These are phyloP conservation scores for Chanos chanos DNA, from an alignment of 2,797 vertebrate genomes.

Conservation along the genomic window DNA sequence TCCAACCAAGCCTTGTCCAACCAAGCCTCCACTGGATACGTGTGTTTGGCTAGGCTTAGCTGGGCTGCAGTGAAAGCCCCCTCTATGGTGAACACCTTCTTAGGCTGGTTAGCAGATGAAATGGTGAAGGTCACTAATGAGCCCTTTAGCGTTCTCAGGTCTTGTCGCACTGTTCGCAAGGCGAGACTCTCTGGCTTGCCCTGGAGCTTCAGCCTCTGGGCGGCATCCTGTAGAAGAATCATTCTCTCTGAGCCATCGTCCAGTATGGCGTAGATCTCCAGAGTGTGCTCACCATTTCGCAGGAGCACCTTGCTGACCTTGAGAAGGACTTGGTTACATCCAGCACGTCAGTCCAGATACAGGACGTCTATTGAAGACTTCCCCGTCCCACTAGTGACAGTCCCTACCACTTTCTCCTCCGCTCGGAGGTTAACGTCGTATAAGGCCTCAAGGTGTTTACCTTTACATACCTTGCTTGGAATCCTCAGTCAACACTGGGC, in stretches of 20 bases:
- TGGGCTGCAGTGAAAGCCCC: conserved; percentile 9
- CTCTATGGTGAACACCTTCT: conserved; percentile 8
- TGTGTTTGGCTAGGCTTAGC: not conserved
- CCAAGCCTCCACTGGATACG: not conserved
- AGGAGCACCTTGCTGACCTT: not conserved
- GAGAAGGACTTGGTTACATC: not conserved
- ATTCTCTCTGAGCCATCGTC: conserved; percentile 5
- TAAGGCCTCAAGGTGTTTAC: conserved; percentile 16
- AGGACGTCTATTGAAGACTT: not conserved
- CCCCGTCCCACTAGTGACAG: not conserved
- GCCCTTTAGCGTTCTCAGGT: conserved; percentile 1
- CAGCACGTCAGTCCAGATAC: not conserved
- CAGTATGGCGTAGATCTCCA: not conserved
- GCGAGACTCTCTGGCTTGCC: conserved; percentile 4
- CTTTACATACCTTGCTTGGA: conserved; percentile 11
- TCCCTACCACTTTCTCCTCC: not conserved
- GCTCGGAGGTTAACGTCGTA: conserved; percentile 10
- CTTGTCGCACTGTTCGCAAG: conserved; percentile 14
- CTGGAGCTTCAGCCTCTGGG: not conserved
- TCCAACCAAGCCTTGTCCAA: conserved; percentile 10
- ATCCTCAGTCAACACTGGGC: conserved; percentile 16
- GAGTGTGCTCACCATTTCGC: not conserved
- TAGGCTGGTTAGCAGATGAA: not conserved
- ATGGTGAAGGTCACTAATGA: conserved; percentile 7
- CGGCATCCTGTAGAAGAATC: not conserved